Percentiles rank a stretch among this genome's conserved stretches.
Conservation (phyloP, 2,888 invertebrate genomes). For the Netelia fuscicornis region DNA sequence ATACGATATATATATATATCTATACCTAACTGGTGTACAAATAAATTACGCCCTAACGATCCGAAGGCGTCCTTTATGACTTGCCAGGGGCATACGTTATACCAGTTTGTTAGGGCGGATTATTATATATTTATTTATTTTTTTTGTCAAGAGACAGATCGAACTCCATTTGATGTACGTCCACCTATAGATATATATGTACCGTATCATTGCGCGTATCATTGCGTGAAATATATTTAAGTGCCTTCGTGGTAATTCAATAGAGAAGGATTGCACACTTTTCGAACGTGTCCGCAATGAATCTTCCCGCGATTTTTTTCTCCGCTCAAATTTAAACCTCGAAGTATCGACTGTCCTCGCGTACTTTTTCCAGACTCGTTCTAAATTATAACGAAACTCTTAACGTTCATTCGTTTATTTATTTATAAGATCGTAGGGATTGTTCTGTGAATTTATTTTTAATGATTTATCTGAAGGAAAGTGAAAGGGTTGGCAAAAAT, state of each 20-base stretch:
- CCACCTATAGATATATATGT: not conserved
- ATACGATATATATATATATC: constrained; percentile 56
- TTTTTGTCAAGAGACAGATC: constrained; percentile 65
- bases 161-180: constrained; percentile 12
- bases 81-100: constrained; percentile 67
- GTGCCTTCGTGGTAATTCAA: constrained; percentile 37
- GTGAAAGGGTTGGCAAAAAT: too few species aligned
- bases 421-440: too few species aligned
- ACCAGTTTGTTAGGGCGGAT: constrained; percentile 73
- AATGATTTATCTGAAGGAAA: too few species aligned
- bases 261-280: constrained; percentile 27
- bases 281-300: constrained; percentile 5
- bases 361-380: not conserved
- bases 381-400: too few species aligned
- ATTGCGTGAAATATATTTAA: constrained; percentile 22
- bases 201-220: not conserved
- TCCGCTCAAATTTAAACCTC: not conserved
- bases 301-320: not conserved
- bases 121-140: constrained; percentile 59
- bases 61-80: constrained; percentile 69
- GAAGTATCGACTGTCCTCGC: not conserved
- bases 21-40: constrained; percentile 71
- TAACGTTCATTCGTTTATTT: too few species aligned
- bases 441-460: too few species aligned
- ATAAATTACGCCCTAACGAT: constrained; percentile 74